Evolutionary conservation across 2,113 vertebrate genomes (phyloP).

Genomic region (Heterochromis multidens): DNA sequence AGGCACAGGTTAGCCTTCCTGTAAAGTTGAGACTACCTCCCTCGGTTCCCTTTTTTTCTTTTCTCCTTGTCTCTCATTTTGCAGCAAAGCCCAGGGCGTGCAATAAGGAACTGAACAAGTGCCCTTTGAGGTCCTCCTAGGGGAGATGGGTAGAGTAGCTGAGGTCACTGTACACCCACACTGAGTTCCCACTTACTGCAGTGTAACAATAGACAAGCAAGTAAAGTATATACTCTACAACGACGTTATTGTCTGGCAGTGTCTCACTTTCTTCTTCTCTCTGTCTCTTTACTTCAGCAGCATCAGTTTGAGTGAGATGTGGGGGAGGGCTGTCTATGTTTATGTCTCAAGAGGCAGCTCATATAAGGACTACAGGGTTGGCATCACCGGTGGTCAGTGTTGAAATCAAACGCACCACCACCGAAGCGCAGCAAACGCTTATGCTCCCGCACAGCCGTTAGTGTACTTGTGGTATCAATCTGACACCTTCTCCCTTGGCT

Average conservation of each 20-base stretch:
- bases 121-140: constrained; percentile 60
- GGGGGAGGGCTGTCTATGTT: constrained; percentile 31
- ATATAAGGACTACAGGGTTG: constrained; percentile 61
- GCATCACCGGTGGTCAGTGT: constrained; percentile 71
- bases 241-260: constrained; percentile 54
- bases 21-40: constrained; percentile 53
- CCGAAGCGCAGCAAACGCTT: constrained; percentile 71
- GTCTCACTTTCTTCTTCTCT: constrained; percentile 19
- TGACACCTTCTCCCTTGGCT: constrained; percentile 75
- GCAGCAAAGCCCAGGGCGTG: constrained; percentile 53
- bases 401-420: constrained; percentile 67
- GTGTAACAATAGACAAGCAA: constrained; percentile 54
- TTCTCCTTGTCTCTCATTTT: constrained; percentile 47
- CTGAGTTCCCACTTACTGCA: constrained; percentile 39
- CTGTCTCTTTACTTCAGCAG: constrained; percentile 1
- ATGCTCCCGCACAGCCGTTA: constrained; percentile 71
- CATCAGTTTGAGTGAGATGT: constrained; percentile 33
- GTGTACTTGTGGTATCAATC: constrained; percentile 62
- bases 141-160: constrained; percentile 58
- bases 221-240: constrained; percentile 38
- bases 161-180: constrained; percentile 66
- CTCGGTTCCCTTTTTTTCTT: constrained; percentile 30
- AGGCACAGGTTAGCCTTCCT: constrained; percentile 63
- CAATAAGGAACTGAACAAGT: constrained; percentile 50
- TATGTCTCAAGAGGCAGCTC: constrained; percentile 60